Evolutionary conservation across 2,888 invertebrate species (phyloP), one percentile per base, ranked within the genome.

Genomic region (Leucophenga maculata): DNA sequence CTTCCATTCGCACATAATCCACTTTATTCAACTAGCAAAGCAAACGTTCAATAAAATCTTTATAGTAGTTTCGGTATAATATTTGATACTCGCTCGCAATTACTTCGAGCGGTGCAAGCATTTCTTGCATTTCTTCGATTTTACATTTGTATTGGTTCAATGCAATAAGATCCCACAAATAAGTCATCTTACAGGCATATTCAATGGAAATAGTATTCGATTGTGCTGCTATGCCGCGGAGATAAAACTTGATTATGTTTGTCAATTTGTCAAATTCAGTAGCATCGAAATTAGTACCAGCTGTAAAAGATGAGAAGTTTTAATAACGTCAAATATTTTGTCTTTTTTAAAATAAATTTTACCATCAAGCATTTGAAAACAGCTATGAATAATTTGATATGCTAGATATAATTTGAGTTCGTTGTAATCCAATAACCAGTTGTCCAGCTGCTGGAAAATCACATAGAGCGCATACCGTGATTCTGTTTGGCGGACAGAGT

Each of bases 41-140:
- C 13, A 55, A 18, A 60, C 0, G 11, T 60, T 77, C 74, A 78
- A 86, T 79, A 78, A 83, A 86, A 69, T 86, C 84, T 69, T 82
- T 78, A 74, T 81, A 86, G 76, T 86, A 86, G 70, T 85, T 85
- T 14, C 76, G 18, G 69, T 82, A 83, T 1, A 86, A 59, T 3
- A 60, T 22, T 55, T 69, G 70, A 11, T 73, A 72, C 60, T 86
- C 83, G 22, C 60, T 68, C 8, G 77, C 32, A 16, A 83, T 44
- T 39, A 72, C 74, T 26, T 74, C 69, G 3, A 85, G 52, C 6
- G 75, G 57, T 16, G 46, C 32, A 1, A 78, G 72, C 70, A 85
- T 75, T 1, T 39, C 50, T 0, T 54, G 18, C 46, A 79, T 65
- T 31, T 77, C 72, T 16, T 66, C 6, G 9, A 39, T 16, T 13